phyloP scores from a whole-genome alignment of 2,888 invertebrate genomes.

The Stegana nigrithorax region DNA sequence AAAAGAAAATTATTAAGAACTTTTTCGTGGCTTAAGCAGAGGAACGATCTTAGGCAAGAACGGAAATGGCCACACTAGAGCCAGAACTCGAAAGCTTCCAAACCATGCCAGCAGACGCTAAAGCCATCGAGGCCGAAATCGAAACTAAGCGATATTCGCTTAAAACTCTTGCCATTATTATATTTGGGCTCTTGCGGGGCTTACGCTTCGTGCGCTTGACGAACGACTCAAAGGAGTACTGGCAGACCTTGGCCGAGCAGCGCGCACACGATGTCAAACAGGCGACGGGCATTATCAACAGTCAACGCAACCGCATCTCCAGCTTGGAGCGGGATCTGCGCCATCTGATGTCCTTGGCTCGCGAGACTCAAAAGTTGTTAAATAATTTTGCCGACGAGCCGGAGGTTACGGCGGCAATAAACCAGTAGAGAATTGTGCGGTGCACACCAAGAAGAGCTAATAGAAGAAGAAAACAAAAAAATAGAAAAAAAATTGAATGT shows the following conservation, averaged over 20 bases:
- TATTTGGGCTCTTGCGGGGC: constrained; percentile 25
- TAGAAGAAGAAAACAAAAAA: neutral
- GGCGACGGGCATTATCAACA: constrained; percentile 25
- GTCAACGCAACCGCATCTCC: constrained; percentile 34
- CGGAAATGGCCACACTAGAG: neutral
- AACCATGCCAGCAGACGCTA: neutral
- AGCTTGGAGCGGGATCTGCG: constrained; percentile 31
- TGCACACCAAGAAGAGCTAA: no score
- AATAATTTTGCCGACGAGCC: neutral
- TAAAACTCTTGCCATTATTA: constrained; percentile 29
- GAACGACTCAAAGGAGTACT: constrained; percentile 26
- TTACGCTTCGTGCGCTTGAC: neutral
- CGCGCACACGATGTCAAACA: constrained; percentile 27
- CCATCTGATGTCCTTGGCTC: constrained; percentile 26
- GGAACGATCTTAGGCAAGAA: no score
- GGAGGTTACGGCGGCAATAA: neutral
- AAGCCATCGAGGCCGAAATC: neutral
- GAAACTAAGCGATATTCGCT: constrained; percentile 4
- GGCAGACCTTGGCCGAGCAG: constrained; percentile 33
- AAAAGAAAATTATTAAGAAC: neutral
- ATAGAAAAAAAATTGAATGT: neutral
- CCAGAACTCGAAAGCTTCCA: no score
- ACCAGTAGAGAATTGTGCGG: no score
- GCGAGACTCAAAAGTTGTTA: constrained; percentile 33
- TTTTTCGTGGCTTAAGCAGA: no score